A percentile compares a stretch with the other conserved stretches of the same genome.
phyloP scores from a whole-genome alignment of 1,140 invertebrate species.

The Prorops nasuta region DNA sequence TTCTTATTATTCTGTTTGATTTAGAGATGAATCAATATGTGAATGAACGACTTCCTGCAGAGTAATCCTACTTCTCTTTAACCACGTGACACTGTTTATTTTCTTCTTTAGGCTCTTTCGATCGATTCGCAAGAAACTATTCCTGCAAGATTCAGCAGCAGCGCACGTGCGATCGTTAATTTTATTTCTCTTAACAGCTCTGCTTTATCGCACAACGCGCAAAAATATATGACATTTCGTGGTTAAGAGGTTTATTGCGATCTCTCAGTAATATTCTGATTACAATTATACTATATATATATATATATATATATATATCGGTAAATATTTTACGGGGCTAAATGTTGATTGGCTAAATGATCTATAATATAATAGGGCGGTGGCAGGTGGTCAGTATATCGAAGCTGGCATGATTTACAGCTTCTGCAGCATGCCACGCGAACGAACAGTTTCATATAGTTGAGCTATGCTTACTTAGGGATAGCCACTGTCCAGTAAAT shows the following conservation, averaged over 20 bases:
- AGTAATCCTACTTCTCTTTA: not conserved
- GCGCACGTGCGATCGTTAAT: too few species aligned
- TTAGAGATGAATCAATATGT: slow-evolving; percentile 31
- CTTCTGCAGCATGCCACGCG: slow-evolving; percentile 28
- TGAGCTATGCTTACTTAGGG: slow-evolving; percentile 20
- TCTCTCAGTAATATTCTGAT: too few species aligned
- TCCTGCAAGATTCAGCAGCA: not conserved
- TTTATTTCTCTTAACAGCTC: too few species aligned
- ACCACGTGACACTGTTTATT: slow-evolving; percentile 1
- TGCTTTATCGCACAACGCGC: too few species aligned
- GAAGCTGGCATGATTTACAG: slow-evolving; percentile 28
- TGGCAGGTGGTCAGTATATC: not conserved
- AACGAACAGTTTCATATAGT: slow-evolving; percentile 16
- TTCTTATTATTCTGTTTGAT: slow-evolving; percentile 14
- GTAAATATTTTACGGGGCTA: slow-evolving; percentile 3
- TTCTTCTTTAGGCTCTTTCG: not conserved
- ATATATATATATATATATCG: too few species aligned
- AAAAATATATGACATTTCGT: too few species aligned
- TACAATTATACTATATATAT: too few species aligned
- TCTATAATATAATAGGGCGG: not conserved
- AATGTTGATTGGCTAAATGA: not conserved
- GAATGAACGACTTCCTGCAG: slow-evolving; percentile 20
- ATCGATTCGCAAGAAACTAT: not conserved
- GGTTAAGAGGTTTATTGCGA: too few species aligned
- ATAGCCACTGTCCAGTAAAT: slow-evolving; percentile 36